Base-by-base conservation (phyloP, 1,140 invertebrate genomes). In the Amphibalanus amphitrite region DNA sequence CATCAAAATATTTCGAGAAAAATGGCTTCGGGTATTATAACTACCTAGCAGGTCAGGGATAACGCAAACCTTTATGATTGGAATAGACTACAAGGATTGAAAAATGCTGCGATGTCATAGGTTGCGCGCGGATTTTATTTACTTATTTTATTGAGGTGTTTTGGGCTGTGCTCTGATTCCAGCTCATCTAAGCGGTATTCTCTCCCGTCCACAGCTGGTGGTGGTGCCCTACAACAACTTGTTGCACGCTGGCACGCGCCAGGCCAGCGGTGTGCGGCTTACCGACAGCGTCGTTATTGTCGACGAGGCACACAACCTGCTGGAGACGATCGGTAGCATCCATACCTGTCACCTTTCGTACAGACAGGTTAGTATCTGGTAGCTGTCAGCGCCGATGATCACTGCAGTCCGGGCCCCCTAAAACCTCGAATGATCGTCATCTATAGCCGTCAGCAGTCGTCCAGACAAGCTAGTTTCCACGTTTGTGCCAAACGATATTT, bases 271-370 rank as follows among this genome's bases (percentile, higher is more conserved):
- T n/a, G 87, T 99, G 13, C 85, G 89, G 74, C 78, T 98, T 6
- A 86, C 89, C 77, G 86, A 89, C 73, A 92, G 91, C 79, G 82
- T 98, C 67, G 81, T 99, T 0, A 90, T 99, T 73, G 87, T 99
- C 69, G 97, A 99, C 80, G 97, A 99, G 82, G 97, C 96, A 13
- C 97, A 99, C 76, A 98, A 98, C 83, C 83, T 99, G 10, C 81
- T 97, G 28, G 92, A 97, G 73, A 90, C 93, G 0, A 89, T 98
- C 73, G 87, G 89, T 72, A 87, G 88, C 77, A 90, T 97, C 75
- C 86, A 98, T 78, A 91, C 90, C 76, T 84, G 86, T 1, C 85
- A 88, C 71, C 80, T 96, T 38, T 86, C 80, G 29, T 85, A 84
- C 0, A 81, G 81, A 75, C 88, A 92, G 80, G 81, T 81, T 72